Evolutionary conservation across 2,888 invertebrate genomes (phyloP), one percentile per base, ranked within the genome.

Genomic region (Callimorpha dominula): DNA sequence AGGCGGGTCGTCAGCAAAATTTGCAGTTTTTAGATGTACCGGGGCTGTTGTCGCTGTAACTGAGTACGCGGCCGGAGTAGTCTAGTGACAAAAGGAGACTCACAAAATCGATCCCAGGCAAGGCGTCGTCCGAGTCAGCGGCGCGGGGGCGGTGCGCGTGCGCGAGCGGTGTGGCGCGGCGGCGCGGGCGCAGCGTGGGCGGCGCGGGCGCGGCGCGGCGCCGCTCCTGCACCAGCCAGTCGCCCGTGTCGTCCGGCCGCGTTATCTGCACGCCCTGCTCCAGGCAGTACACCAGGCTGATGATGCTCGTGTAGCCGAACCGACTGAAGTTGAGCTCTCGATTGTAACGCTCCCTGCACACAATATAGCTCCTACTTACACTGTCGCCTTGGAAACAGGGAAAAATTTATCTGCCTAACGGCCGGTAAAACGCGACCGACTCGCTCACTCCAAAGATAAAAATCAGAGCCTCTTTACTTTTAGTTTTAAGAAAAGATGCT

Each of bases 81-180:
- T 1, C 8, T 6, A 49, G 4, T 14, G 4, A 31, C 0, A 20
- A 20, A 60, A 31, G 3, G 17, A 15, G 14, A 87, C 91, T 91
- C 66, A 94, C 94, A 70, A 86, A 93, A 66, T 88, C 89, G 49
- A 94, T 86, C 4, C 91, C 90, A 31, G 91, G 91, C 83, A 91
- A 81, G 76, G 92, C 92, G 78, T 94, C 94, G 7, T 92, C 94
- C 3, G 87, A 83, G 79, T 90, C 89, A 54, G 15, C 6, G 62
- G 73, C 67, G 75, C 65, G 78, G 70, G 66, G 73, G 52, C 78
- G 43, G 67, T 6, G 79, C 64, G 66, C 49, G 43, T 57, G 31
- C 65, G 70, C 69, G 54, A 62, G 71, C 65, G 64, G 67, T 65
- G 68, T 68, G 68, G 67, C 73, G 46, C 70, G 74, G 43, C 54